These are phyloP conservation scores for Raja brachyura DNA, from an alignment of 2,113 vertebrate species.

Conservation along the genomic window DNA sequence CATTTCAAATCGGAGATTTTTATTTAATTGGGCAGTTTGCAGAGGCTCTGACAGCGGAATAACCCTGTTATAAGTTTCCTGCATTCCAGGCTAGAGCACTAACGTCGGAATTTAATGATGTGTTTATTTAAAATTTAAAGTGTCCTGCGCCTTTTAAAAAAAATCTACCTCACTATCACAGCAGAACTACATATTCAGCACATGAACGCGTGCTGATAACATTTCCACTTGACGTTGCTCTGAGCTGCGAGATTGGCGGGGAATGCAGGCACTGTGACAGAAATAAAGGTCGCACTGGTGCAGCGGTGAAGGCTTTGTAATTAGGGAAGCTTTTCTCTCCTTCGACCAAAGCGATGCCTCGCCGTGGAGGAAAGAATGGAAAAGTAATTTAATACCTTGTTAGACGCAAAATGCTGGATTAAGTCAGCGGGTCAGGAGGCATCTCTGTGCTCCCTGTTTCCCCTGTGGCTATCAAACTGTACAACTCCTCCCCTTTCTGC, in stretches of 20 bases:
- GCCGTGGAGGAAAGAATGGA: neutral
- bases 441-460: too few relatives aligned
- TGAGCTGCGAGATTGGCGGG: neutral
- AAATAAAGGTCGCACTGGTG: neutral
- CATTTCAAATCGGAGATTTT: neutral
- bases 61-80: neutral
- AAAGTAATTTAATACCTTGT: neutral
- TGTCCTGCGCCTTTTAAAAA: neutral
- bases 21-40: neutral
- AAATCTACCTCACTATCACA: neutral
- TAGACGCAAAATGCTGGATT: too few relatives aligned
- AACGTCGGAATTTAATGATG: neutral
- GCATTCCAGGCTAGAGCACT: neutral
- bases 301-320: neutral
- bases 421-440: too few relatives aligned
- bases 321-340: neutral
- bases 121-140: neutral
- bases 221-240: neutral
- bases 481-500: too few relatives aligned
- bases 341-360: neutral
- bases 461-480: too few relatives aligned
- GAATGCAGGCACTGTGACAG: neutral
- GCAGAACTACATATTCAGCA: neutral
- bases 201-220: neutral
- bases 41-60: neutral